Evolutionary conservation across 2,888 invertebrate genomes (phyloP).

Genomic region (Synanthedon formicaeformis): DNA sequence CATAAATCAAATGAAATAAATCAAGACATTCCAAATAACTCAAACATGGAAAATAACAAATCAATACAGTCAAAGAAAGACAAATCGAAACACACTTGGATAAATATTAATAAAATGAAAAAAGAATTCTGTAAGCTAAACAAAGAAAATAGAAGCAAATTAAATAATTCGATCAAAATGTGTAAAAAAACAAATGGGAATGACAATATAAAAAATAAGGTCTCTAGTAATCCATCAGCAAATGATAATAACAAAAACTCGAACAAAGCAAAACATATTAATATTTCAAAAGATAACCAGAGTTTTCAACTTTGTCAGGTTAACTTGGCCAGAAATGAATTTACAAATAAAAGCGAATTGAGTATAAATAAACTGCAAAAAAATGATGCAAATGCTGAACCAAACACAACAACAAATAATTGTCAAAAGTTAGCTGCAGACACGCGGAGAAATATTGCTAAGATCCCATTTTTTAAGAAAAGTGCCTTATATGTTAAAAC

Average conservation of each 20-base stretch:
- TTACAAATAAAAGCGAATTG: neutral
- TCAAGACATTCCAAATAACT: constrained; percentile 26
- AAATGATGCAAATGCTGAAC: neutral
- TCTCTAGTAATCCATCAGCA: neutral
- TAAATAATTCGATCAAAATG: constrained; percentile 62
- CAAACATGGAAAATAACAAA: constrained; percentile 26
- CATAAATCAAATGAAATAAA: constrained; percentile 18
- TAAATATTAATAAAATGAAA: constrained; percentile 56
- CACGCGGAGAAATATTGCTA: too few relatives aligned
- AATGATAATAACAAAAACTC: constrained; percentile 15
- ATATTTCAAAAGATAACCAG: constrained; percentile 1
- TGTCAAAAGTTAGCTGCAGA: too few relatives aligned
- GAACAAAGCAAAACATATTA: constrained; percentile 2
- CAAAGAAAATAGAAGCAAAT: constrained; percentile 45
- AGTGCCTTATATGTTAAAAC: too few relatives aligned
- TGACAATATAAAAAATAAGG: neutral
- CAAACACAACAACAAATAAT: neutral
- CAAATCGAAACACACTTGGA: constrained; percentile 39
- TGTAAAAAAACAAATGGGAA: constrained; percentile 29
- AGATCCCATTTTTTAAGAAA: too few relatives aligned
- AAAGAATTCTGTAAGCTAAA: constrained; percentile 56
- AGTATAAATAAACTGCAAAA: neutral
- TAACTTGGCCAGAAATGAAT: too few relatives aligned
- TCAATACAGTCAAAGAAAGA: constrained; percentile 20
- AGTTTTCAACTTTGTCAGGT: too few relatives aligned